Evolutionary conservation across 2,113 vertebrate species (phyloP).

Genomic region (Polypterus bichir): DNA sequence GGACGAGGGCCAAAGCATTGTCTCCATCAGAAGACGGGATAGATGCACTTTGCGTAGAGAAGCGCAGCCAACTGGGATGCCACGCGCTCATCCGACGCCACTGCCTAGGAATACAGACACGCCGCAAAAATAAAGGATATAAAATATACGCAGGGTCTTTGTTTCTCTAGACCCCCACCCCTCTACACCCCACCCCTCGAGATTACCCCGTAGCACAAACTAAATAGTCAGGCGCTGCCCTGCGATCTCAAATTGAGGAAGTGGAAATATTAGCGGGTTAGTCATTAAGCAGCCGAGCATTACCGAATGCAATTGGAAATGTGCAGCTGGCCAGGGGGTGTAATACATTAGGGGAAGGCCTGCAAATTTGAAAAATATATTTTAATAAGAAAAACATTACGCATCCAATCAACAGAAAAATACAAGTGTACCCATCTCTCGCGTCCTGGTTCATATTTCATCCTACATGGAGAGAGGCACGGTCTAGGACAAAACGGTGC

Average conservation of each 20-base stretch:
- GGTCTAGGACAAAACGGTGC: slow-evolving; percentile 20
- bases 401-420: neutral
- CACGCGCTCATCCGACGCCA: too few relatives aligned
- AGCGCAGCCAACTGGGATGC: neutral
- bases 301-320: neutral
- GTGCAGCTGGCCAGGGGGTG: neutral
- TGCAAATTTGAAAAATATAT: neutral
- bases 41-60: neutral
- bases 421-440: neutral
- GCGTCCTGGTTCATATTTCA: slow-evolving; percentile 10
- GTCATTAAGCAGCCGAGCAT: neutral
- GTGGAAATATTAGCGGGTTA: neutral
- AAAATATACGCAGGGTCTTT: too few relatives aligned
- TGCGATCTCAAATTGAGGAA: neutral
- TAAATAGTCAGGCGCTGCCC: neutral
- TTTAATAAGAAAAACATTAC: neutral
- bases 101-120: too few relatives aligned
- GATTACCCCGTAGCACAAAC: neutral
- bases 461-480: slow-evolving; percentile 30
- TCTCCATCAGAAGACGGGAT: neutral
- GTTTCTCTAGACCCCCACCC: too few relatives aligned
- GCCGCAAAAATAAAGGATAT: too few relatives aligned
- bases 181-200: too few relatives aligned
- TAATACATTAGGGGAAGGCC: neutral
- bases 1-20: neutral